phyloP scores from a whole-genome alignment of 2,797 vertebrate species.

The Garrulus glandarius region DNA sequence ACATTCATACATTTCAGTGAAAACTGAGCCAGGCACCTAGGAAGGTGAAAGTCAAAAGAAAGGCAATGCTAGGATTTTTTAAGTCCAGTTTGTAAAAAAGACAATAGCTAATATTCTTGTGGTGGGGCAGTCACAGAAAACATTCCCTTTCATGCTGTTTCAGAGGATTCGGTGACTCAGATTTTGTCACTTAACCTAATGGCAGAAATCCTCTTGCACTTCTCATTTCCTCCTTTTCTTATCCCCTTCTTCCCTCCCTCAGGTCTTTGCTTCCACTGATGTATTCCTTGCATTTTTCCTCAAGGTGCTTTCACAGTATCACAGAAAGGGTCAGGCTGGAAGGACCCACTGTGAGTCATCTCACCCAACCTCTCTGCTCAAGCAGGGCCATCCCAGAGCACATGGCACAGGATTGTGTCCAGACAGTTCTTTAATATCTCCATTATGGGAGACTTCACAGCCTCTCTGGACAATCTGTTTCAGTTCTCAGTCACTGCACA shows the following conservation, averaged over 20 bases:
- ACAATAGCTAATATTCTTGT: background rate
- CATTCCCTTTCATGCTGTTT: background rate
- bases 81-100: background rate
- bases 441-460: background rate
- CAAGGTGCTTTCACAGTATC: background rate
- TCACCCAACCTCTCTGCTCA: background rate
- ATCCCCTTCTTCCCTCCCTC: background rate
- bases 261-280: background rate
- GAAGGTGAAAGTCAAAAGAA: background rate
- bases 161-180: background rate
- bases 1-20: background rate
- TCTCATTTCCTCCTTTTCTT: background rate
- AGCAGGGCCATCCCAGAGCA: background rate
- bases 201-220: background rate
- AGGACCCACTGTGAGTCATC: background rate
- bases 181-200: background rate
- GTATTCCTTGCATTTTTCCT: background rate
- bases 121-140: background rate
- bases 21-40: background rate
- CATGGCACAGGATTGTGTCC: fast-evolving
- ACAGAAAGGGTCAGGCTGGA: background rate
- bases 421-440: background rate
- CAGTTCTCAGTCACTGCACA: background rate
- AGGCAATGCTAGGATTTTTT: background rate
- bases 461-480: background rate